These are phyloP conservation scores for Chloroceryle aenea DNA, from an alignment of 2,113 vertebrate genomes.

Conservation along the genomic window DNA sequence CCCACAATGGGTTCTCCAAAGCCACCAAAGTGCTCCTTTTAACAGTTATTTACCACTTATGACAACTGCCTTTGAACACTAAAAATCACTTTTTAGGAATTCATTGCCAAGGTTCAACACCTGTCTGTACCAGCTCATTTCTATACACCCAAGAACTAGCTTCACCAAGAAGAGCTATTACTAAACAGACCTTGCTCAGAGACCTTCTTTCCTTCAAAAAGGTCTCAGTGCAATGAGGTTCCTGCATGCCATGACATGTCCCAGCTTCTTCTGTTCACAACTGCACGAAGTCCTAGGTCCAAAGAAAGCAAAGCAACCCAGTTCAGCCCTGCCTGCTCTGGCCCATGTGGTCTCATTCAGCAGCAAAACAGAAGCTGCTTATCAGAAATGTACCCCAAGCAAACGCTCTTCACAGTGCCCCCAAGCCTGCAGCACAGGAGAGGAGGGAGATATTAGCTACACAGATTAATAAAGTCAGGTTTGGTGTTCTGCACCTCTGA, in stretches of 20 bases:
- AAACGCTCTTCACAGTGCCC: not conserved
- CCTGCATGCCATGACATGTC: not conserved
- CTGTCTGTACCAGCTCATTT: not conserved
- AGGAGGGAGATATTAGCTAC: not conserved
- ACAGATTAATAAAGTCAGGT: not conserved
- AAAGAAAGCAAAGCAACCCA: not conserved
- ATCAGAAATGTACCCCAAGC: not conserved
- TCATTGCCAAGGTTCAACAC: not conserved
- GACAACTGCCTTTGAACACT: not conserved
- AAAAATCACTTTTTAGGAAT: not conserved
- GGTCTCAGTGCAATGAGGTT: not conserved
- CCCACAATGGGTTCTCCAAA: not conserved
- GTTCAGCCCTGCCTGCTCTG: not conserved
- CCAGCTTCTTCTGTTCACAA: not conserved
- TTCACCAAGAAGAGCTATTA: not conserved
- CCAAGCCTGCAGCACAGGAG: not conserved
- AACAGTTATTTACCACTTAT: not conserved
- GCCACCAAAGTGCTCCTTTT: not conserved
- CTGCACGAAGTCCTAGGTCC: not conserved
- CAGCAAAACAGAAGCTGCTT: not conserved
- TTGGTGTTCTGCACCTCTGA: not conserved
- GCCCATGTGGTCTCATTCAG: not conserved
- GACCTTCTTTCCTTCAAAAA: not conserved
- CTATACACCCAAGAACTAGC: not conserved
- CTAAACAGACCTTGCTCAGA: not conserved